A percentile compares a stretch with the other conserved stretches of the same genome.
These are phyloP conservation scores for Stictonetta naevosa DNA, from an alignment of 2,113 vertebrate genomes.

Conservation along the genomic window DNA sequence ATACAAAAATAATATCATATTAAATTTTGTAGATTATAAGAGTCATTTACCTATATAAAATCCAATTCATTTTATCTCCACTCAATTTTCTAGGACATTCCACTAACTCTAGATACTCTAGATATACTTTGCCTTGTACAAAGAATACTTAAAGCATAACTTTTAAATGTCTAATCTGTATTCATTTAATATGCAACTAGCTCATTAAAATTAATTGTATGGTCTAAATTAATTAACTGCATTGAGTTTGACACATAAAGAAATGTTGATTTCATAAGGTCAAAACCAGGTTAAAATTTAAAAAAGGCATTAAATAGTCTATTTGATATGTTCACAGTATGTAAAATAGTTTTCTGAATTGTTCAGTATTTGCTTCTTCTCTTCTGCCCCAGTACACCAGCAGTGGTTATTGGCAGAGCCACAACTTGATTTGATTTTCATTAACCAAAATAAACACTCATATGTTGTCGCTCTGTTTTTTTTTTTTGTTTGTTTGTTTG, in stretches of 20 bases:
- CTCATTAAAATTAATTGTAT: slow-evolving; percentile 15
- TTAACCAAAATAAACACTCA: not conserved
- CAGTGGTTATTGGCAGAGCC: not conserved
- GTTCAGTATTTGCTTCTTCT: not conserved
- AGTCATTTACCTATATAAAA: not conserved
- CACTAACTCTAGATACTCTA: not conserved
- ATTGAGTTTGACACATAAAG: not conserved
- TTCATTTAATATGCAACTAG: not conserved
- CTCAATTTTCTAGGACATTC: slow-evolving; percentile 1
- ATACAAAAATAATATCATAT: not conserved
- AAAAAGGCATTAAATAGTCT: not conserved
- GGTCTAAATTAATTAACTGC: slow-evolving; percentile 8
- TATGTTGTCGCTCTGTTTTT: not conserved
- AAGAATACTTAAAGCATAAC: not conserved
- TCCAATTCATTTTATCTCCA: not conserved
- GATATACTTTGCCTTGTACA: not conserved
- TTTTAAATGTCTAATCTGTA: slow-evolving; percentile 30
- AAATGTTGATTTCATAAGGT: not conserved
- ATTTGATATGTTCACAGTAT: not conserved
- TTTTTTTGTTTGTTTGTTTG: not conserved
- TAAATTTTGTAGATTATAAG: not conserved
- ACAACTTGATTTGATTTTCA: not conserved
- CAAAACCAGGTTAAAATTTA: not conserved
- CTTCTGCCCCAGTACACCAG: not conserved
- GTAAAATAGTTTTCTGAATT: not conserved